Evolutionary conservation across 2,797 vertebrate species (phyloP).

Genomic region (Periparus ater): DNA sequence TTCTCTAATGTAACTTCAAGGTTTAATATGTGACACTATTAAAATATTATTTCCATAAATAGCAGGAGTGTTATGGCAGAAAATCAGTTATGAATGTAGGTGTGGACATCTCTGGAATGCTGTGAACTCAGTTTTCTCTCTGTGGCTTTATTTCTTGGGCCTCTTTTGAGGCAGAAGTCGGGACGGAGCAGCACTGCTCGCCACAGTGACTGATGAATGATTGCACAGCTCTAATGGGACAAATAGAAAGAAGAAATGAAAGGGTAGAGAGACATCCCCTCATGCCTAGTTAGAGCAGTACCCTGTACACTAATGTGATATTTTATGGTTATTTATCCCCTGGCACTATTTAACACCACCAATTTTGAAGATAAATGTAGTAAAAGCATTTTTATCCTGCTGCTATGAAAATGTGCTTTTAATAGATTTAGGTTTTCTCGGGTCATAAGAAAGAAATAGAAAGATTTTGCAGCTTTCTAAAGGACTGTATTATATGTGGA

Average conservation of each 20-base stretch:
- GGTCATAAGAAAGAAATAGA: conserved; percentile 70
- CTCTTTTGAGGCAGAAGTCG: not conserved
- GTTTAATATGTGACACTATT: not conserved
- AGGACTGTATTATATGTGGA: conserved; percentile 81
- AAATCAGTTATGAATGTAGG: not conserved
- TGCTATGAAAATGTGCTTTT: conserved; percentile 69
- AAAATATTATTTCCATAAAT: not conserved
- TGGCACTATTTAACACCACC: conserved; percentile 66
- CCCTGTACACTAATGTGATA: conserved; percentile 61
- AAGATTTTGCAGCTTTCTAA: conserved; percentile 56
- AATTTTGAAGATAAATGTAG: conserved; percentile 69
- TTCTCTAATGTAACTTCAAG: not conserved
- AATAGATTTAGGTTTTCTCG: conserved; percentile 74
- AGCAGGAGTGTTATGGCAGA: not conserved
- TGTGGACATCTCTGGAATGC: not conserved
- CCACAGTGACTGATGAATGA: conserved; percentile 38
- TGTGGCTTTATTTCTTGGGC: not conserved
- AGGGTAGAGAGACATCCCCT: conserved; percentile 44
- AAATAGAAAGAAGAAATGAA: conserved; percentile 65
- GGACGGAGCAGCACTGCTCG: not conserved
- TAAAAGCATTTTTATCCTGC: conserved; percentile 69
- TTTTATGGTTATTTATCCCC: conserved; percentile 75
- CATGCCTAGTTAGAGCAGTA: conserved; percentile 57
- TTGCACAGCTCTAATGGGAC: conserved; percentile 47
- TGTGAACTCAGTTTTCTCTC: not conserved